These are phyloP conservation scores for Cephus pulcher DNA, from an alignment of 2,888 invertebrate species.

Conservation along the genomic window DNA sequence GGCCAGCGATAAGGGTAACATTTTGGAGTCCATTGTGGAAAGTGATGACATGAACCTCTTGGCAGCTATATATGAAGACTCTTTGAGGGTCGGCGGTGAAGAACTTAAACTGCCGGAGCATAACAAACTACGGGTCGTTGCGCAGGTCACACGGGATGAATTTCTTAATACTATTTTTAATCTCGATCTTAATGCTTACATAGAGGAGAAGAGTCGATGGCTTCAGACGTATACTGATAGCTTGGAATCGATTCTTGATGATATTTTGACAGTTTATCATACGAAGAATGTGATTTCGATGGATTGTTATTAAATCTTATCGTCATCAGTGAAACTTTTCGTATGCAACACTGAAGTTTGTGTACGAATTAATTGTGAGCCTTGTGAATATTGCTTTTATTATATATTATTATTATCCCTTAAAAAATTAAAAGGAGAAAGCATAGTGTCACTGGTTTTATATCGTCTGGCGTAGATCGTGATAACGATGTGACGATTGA, in stretches of 20 bases:
- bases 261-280: constrained; percentile 76
- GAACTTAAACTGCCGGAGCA: constrained; percentile 54
- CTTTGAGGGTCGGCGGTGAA: constrained; percentile 59
- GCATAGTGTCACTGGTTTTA: background rate
- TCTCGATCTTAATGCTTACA: constrained; percentile 72
- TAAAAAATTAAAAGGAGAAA: background rate
- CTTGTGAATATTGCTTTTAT: background rate
- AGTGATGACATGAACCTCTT: constrained; percentile 74
- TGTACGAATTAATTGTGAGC: background rate
- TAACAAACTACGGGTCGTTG: constrained; percentile 57
- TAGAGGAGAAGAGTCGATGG: constrained; percentile 75
- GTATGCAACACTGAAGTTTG: background rate
- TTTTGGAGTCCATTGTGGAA: constrained; percentile 68
- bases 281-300: constrained; percentile 71
- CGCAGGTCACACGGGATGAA: constrained; percentile 68
- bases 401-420: background rate
- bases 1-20: background rate
- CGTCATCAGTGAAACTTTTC: background rate
- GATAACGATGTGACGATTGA: background rate
- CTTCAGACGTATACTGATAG: constrained; percentile 75
- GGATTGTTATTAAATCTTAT: constrained; percentile 76
- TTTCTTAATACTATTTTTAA: constrained; percentile 72
- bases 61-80: constrained; percentile 72
- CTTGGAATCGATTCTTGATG: constrained; percentile 79
- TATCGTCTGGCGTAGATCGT: background rate